These are phyloP conservation scores for Petrocephalus zakoni DNA, from an alignment of 2,113 vertebrate species.

Conservation along the genomic window DNA sequence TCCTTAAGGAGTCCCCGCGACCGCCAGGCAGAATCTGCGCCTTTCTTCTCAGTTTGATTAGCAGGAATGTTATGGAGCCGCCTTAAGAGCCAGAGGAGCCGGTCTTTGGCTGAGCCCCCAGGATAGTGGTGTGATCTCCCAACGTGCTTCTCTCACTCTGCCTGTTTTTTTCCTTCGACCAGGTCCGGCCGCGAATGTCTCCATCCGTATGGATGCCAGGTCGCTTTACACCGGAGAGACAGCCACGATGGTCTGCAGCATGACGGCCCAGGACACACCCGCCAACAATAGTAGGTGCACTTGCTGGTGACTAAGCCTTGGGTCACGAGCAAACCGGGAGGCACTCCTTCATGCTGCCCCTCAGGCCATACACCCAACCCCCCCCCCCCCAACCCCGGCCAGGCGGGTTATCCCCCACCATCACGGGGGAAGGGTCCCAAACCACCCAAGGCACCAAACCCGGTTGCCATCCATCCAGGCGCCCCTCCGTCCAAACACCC, in stretches of 20 bases:
- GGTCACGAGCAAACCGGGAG: not conserved
- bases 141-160: not conserved
- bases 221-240: slow-evolving; percentile 77
- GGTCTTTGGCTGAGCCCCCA: not conserved
- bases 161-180: slow-evolving; percentile 1
- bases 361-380: not conserved
- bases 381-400: not conserved
- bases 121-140: not conserved
- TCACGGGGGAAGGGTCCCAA: too few relatives aligned
- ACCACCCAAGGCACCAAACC: too few relatives aligned
- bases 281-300: slow-evolving; percentile 65
- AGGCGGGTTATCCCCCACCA: too few relatives aligned
- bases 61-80: not conserved
- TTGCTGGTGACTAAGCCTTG: not conserved
- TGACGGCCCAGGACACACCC: slow-evolving; percentile 65
- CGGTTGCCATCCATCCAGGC: too few relatives aligned
- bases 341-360: not conserved
- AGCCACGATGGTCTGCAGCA: slow-evolving; percentile 74
- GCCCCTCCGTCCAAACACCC: not conserved
- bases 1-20: not conserved
- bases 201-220: slow-evolving; percentile 67
- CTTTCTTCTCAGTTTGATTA: not conserved
- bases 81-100: not conserved
- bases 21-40: not conserved
- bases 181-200: slow-evolving; percentile 79